These are phyloP conservation scores for Petrolisthes manimaculis DNA, from an alignment of 2,888 invertebrate genomes.

Conservation along the genomic window DNA sequence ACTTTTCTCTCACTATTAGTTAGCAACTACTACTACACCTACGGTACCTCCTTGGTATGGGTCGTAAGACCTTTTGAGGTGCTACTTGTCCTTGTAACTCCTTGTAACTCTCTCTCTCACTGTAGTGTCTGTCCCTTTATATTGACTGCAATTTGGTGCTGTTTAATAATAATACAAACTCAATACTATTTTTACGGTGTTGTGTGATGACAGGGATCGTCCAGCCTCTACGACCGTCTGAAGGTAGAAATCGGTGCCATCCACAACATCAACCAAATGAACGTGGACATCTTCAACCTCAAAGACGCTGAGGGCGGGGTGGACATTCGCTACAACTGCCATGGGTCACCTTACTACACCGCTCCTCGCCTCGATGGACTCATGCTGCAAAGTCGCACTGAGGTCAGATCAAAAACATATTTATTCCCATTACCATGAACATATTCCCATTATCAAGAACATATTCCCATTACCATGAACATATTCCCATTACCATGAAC, in stretches of 20 bases:
- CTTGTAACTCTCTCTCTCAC: too few species aligned
- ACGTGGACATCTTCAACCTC: constrained; percentile 63
- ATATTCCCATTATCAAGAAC: too few species aligned
- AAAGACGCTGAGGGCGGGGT: constrained; percentile 50
- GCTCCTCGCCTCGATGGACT: constrained; percentile 55
- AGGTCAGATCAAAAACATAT: constrained; percentile 22
- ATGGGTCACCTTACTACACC: constrained; percentile 58
- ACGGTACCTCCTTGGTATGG: too few species aligned
- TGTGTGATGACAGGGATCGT: background rate
- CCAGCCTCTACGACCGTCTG: constrained; percentile 53
- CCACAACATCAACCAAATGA: constrained; percentile 36
- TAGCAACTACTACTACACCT: too few species aligned
- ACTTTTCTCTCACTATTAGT: too few species aligned
- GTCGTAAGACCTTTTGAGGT: too few species aligned
- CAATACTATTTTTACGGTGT: background rate
- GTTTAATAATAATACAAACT: background rate
- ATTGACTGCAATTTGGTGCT: background rate
- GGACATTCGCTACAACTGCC: constrained; percentile 58
- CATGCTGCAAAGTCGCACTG: constrained; percentile 26
- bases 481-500: too few species aligned
- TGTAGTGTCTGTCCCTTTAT: background rate
- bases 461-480: too few species aligned
- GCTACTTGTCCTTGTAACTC: too few species aligned
- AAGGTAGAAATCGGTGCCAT: constrained; percentile 38
- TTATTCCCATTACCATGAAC: too few species aligned